phyloP scores from a whole-genome alignment of 1,140 invertebrate species.

The Acromyrmex echinatior region DNA sequence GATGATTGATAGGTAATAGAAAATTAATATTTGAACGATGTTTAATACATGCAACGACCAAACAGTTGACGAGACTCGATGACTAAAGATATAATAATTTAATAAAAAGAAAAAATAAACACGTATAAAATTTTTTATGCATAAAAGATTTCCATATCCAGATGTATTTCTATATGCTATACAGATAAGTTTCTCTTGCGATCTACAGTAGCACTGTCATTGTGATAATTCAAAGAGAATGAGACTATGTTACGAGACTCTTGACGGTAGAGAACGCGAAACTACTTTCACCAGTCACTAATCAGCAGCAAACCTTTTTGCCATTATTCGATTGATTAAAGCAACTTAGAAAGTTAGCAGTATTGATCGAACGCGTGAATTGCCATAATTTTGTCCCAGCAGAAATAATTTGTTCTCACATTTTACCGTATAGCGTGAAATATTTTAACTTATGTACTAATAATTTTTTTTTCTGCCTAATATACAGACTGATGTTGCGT shows the following conservation, averaged over 20 bases:
- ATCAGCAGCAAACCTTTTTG: slow-evolving; percentile 32
- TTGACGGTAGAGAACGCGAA: neutral
- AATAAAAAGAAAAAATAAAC: neutral
- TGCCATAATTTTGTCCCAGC: slow-evolving; percentile 5
- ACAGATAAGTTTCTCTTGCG: neutral
- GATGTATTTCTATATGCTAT: neutral
- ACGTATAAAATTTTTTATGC: neutral
- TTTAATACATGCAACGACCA: neutral
- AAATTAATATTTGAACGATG: neutral
- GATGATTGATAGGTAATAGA: neutral
- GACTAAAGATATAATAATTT: neutral
- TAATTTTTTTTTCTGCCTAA: neutral
- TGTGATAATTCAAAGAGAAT: slow-evolving; percentile 35
- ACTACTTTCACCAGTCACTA: slow-evolving; percentile 50
- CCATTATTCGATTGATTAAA: slow-evolving; percentile 32
- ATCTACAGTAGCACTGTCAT: neutral
- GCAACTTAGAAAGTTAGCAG: slow-evolving; percentile 56
- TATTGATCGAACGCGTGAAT: slow-evolving; percentile 19
- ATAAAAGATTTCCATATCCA: neutral
- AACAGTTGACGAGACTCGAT: neutral
- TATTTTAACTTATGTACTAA: neutral
- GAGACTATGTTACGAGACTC: neutral
- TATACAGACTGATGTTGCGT: neutral
- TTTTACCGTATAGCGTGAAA: neutral
- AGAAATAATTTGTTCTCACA: slow-evolving; percentile 26